These are phyloP conservation scores for Delia radicum DNA, from an alignment of 1,140 invertebrate species.

Conservation along the genomic window DNA sequence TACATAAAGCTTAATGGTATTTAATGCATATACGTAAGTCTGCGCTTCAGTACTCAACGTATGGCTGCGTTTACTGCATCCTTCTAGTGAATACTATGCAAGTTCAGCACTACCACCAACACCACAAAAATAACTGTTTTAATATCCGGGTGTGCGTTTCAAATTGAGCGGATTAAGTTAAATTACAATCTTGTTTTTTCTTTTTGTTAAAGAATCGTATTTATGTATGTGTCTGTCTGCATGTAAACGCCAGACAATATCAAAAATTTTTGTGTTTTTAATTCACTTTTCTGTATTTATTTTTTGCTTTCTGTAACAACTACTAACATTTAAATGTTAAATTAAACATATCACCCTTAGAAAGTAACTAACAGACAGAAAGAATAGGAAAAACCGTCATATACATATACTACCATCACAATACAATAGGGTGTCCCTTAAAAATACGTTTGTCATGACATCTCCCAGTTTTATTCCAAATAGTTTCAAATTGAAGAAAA, in stretches of 20 bases:
- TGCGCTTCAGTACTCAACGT: neutral
- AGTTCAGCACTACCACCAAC: neutral
- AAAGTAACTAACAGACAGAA: neutral
- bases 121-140: neutral
- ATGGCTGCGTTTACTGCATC: constrained; percentile 6
- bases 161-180: constrained; percentile 56
- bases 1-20: neutral
- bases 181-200: constrained; percentile 46
- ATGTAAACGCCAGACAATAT: neutral
- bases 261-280: neutral
- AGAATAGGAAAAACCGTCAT: neutral
- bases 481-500: too few relatives aligned
- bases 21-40: neutral
- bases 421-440: too few relatives aligned
- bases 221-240: neutral
- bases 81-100: neutral
- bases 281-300: neutral
- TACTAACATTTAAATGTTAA: neutral
- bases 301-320: neutral
- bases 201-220: neutral
- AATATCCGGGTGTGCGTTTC: constrained; percentile 45
- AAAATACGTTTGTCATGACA: too few relatives aligned
- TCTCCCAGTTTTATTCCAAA: too few relatives aligned
- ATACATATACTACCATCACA: neutral
- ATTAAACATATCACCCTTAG: neutral